Percentiles rank a stretch among this genome's conserved stretches.
Evolutionary conservation across 1,140 invertebrate species (phyloP).

Genomic region (Drosophila teissieri): DNA sequence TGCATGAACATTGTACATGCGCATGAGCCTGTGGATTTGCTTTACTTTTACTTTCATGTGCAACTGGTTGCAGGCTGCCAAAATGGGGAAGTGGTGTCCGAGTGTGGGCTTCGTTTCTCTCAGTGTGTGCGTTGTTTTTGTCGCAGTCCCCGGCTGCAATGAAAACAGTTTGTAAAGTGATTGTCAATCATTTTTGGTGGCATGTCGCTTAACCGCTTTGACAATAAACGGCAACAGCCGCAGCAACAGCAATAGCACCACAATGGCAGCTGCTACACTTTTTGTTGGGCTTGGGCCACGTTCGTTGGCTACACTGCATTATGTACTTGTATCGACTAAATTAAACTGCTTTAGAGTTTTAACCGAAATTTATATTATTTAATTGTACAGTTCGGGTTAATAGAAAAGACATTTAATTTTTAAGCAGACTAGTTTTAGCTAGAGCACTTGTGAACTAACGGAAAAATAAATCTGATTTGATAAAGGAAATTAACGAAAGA

Average conservation of each 20-base stretch:
- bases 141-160: conserved; percentile 45
- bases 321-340: conserved; percentile 46
- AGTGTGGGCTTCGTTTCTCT: conserved; percentile 48
- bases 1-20: conserved; percentile 45
- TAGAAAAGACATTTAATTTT: not conserved
- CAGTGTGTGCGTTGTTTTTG: conserved; percentile 34
- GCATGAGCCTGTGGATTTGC: conserved; percentile 47
- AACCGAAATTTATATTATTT: conserved; percentile 9
- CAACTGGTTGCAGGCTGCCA: conserved; percentile 69
- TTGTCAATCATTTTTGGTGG: conserved; percentile 82
- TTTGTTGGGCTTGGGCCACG: conserved; percentile 40
- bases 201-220: conserved; percentile 77
- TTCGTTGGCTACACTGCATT: conserved; percentile 27
- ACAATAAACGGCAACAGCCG: conserved; percentile 55
- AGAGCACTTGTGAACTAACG: no score
- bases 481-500: not conserved
- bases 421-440: not conserved
- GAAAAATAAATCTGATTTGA: not conserved
- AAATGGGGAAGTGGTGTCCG: conserved; percentile 66
- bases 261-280: conserved; percentile 73
- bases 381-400: not conserved
- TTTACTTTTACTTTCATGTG: conserved; percentile 82
- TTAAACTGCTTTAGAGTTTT: conserved; percentile 41
- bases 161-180: conserved; percentile 80
- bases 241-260: conserved; percentile 19